Base-by-base conservation (phyloP, 2,888 invertebrate genomes). In the Ennomos quercinarius region DNA sequence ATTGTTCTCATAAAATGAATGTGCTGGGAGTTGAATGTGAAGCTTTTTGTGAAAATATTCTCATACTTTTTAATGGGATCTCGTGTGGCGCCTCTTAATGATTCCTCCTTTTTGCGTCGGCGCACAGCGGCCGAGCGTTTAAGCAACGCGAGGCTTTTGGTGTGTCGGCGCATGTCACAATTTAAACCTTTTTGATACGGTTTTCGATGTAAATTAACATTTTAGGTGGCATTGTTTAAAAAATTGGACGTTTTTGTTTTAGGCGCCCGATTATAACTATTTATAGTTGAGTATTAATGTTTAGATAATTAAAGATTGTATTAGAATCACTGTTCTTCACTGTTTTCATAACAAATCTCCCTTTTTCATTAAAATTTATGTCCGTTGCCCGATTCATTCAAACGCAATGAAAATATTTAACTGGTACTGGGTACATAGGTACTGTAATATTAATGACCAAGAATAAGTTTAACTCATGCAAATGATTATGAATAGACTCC, bases 1-100 rank as follows among this genome's bases (percentile, higher is more conserved):
- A 92, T 91, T 91, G 91, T 92, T 92, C 91, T 91, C 91, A 90
- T 91, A 90, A 91, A 92, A 92, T 92, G 91, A 92, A 92, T 92
- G 91, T 91, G 91, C 91, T 83, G 87, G 84, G 89, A 91, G 87
- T 90, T 91, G 91, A 91, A 91, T 91, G 91, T 91, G 89, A 83
- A 80, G 88, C 87, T 92, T 91, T 92, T 92, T 91, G 90, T 91
- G 89, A 81, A 91, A 91, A 92, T 92, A 91, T 92, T 92, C 91
- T 89, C 91, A 91, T 92, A 91, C 91, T 92, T 89, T 91, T 91
- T 91, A 91, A 91, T 89, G 90, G 90, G 88, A 80, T 85, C 90
- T 91, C 91, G 91, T 91, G 91, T 91, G 91, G 91, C 91, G 91
- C 91, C 91, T 90, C 87, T 89, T 91, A 92, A 92, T 91, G 91